These are phyloP conservation scores for Olivierus martensii DNA, from an alignment of 1,140 invertebrate genomes.

Conservation along the genomic window DNA sequence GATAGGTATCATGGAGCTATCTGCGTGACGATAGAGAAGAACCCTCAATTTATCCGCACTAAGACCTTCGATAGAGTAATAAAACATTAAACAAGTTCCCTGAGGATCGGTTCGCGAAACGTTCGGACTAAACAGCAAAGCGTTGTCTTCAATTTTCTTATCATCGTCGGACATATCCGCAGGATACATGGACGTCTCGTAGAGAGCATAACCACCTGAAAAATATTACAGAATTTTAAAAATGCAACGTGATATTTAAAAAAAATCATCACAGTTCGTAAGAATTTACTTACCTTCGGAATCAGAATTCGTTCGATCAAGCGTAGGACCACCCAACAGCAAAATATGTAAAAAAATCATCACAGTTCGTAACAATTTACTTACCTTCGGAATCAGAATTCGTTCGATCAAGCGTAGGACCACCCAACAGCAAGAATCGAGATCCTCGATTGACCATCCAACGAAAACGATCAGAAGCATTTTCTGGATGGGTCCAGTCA, in stretches of 20 bases:
- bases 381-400: conserved; percentile 25
- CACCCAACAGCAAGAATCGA: conserved; percentile 44
- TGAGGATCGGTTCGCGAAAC: conserved; percentile 15
- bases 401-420: conserved; percentile 39
- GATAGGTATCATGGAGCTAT: conserved; percentile 33
- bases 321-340: conserved; percentile 44
- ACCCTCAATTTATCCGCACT: conserved; percentile 43
- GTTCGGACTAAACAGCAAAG: conserved; percentile 4
- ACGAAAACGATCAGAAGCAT: neutral
- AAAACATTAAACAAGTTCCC: conserved; percentile 23
- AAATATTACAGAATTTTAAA: conserved; percentile 9
- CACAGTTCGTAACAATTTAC: too few species aligned
- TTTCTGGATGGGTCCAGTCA: conserved; percentile 11
- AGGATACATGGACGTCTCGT: conserved; percentile 38
- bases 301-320: conserved; percentile 34
- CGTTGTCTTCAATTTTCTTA: neutral
- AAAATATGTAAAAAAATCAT: conserved; percentile 28
- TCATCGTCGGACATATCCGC: neutral
- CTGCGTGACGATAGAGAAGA: conserved; percentile 22
- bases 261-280: neutral
- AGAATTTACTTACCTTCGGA: conserved; percentile 22
- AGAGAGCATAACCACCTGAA: conserved; percentile 42
- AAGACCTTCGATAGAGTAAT: conserved; percentile 41
- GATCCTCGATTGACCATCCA: conserved; percentile 26
- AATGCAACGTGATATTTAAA: too few species aligned